phyloP scores from a whole-genome alignment of 1,140 invertebrate genomes.

The Helicoverpa zea region DNA sequence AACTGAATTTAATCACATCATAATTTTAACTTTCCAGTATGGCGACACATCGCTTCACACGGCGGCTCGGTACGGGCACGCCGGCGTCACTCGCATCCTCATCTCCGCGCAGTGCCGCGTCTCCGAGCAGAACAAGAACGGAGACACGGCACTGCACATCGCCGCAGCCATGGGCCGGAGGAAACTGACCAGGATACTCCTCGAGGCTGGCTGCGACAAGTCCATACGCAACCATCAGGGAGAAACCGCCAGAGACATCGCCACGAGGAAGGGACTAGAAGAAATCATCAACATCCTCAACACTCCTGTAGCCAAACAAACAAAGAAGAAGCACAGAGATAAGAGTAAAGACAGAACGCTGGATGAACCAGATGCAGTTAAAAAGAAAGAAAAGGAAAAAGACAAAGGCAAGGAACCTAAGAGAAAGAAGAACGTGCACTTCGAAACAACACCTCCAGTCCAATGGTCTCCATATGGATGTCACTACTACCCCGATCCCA shows the following conservation, averaged over 20 bases:
- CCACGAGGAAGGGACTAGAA: constrained; percentile 93
- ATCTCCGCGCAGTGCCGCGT: constrained; percentile 96
- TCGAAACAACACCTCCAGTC: constrained; percentile 79
- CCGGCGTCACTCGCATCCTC: constrained; percentile 97
- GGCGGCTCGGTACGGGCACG: constrained; percentile 97
- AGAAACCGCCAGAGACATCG: constrained; percentile 97
- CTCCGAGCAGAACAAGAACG: constrained; percentile 98
- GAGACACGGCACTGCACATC: constrained; percentile 97
- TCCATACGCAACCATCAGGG: constrained; percentile 95
- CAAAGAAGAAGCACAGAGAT: constrained; percentile 85
- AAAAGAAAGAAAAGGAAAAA: constrained; percentile 81
- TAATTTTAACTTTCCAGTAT: constrained; percentile 89
- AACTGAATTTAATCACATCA: not conserved
- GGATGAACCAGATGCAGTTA: constrained; percentile 80
- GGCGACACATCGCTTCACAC: constrained; percentile 98
- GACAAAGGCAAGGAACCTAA: constrained; percentile 85
- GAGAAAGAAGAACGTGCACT: constrained; percentile 85
- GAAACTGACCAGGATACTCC: constrained; percentile 96
- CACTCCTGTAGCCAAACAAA: constrained; percentile 87
- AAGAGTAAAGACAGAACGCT: constrained; percentile 81
- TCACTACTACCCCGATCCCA: constrained; percentile 94
- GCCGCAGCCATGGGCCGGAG: constrained; percentile 96
- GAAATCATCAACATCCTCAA: constrained; percentile 94
- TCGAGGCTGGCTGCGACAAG: constrained; percentile 95
- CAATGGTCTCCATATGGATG: constrained; percentile 96